phyloP scores from a whole-genome alignment of 2,797 vertebrate species.

The Bufotes viridis region DNA sequence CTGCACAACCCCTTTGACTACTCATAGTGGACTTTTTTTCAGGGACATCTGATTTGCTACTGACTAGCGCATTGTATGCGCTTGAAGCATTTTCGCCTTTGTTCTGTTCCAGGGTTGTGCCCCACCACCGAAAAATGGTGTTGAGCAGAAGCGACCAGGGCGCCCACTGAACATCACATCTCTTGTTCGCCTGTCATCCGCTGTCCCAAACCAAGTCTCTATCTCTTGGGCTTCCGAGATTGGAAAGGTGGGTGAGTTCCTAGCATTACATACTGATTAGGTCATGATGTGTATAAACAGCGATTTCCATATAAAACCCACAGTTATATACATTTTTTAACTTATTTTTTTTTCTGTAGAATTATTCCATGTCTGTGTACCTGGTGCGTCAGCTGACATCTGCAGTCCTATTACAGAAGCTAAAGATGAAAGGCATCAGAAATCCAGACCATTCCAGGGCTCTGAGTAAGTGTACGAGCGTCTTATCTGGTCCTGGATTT shows the following conservation, averaged over 20 bases:
- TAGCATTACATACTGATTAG: not conserved
- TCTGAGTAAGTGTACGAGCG: conserved; percentile 81
- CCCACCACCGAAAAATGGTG: conserved; percentile 94
- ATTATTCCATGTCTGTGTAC: conserved; percentile 96
- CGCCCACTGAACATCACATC: conserved; percentile 95
- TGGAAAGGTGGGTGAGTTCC: conserved; percentile 84
- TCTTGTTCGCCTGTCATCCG: conserved; percentile 89
- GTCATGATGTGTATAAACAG: not conserved
- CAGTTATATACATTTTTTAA: not conserved
- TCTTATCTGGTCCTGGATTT: not conserved
- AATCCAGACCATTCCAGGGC: conserved; percentile 99
- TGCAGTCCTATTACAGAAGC: conserved; percentile 91
- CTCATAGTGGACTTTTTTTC: not conserved
- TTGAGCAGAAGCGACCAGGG: conserved; percentile 94
- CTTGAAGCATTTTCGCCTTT: conserved; percentile 12
- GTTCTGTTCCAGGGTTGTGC: conserved; percentile 82
- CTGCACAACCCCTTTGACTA: not conserved
- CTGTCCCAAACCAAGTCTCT: conserved; percentile 97
- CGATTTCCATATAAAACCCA: not conserved
- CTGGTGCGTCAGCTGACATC: conserved; percentile 96
- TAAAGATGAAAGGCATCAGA: conserved; percentile 96
- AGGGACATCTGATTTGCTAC: not conserved
- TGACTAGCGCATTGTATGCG: not conserved
- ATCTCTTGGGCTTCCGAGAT: conserved; percentile 97
- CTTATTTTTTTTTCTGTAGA: conserved; percentile 74